Base-by-base conservation (phyloP, 2,113 vertebrate species). In the Heteronetta atricapilla region DNA sequence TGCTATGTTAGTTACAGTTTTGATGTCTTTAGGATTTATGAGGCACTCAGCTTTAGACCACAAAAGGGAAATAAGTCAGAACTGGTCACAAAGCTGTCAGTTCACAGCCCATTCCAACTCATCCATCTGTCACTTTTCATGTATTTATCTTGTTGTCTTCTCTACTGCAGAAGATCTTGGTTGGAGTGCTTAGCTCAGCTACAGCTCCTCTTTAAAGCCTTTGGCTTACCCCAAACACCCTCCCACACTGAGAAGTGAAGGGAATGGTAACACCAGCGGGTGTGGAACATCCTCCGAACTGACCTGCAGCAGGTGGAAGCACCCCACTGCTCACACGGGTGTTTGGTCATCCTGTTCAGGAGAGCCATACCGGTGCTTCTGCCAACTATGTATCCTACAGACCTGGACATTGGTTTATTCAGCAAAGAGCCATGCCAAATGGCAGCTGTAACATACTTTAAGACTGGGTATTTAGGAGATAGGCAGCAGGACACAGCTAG, bases 61-160 rank as follows among this genome's bases (percentile, higher is more conserved):
- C 89, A 88, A 56, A 81, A 86, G 82, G 64, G 81, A 91, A 89
- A 1, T 64, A 59, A 87, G 72, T 88, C 68, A 63, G 77, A 87
- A 78, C 29, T 2, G 8, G 72, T 83, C 79, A 94, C 82, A 90
- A 59, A 94, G 76, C 72, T 94, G 75, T 81, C 85, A 31, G 79
- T 88, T 89, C 82, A 77, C 78, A 91, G 85, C 85, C 81, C 56
- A 11, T 88, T 93, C 75, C 59, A 76, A 31, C 59, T 94, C 67
- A 62, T 91, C 67, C n/a, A 11, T 86, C 75, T 82, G 94, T 89
- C 78, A 50, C 78, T 80, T 91, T 38, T 69, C 62, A 44, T 84
- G 93, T 90, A 80, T 86, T 88, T 88, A 80, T 81, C 63, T 28
- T 40, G 33, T 82, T 85, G 19, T 58, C 63, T 53, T 88, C 87